These are phyloP conservation scores for Patella pellucida DNA, from an alignment of 2,888 invertebrate species.

Conservation along the genomic window DNA sequence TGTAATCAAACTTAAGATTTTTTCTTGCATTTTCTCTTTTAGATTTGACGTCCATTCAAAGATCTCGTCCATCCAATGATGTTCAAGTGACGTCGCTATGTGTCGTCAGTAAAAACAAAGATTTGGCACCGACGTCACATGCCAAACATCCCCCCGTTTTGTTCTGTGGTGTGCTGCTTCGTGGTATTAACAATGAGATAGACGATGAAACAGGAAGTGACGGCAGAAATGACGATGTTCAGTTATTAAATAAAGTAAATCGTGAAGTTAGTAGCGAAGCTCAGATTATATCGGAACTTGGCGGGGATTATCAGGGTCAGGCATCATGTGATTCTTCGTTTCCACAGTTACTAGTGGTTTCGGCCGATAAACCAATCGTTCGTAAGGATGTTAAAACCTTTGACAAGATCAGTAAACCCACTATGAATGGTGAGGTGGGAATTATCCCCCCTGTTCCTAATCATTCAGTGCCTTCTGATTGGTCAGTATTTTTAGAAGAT, in stretches of 20 bases:
- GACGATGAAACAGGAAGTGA: slow-evolving; percentile 32
- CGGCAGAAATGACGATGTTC: slow-evolving; percentile 72
- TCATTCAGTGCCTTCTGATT: slow-evolving; percentile 21
- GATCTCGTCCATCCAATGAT: slow-evolving; percentile 62
- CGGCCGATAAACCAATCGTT: neutral
- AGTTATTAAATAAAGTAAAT: slow-evolving; percentile 84
- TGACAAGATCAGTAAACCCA: neutral
- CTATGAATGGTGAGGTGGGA: neutral
- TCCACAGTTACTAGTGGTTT: neutral
- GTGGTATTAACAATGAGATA: slow-evolving; percentile 46
- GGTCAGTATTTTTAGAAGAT: slow-evolving; percentile 31
- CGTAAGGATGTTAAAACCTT: neutral
- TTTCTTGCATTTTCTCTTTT: neutral
- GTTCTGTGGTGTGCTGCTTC: slow-evolving; percentile 70
- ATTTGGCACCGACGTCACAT: slow-evolving; percentile 20
- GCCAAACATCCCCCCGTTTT: slow-evolving; percentile 60
- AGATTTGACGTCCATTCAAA: slow-evolving; percentile 26
- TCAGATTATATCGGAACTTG: slow-evolving; percentile 41
- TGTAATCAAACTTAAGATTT: neutral
- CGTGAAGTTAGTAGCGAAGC: slow-evolving; percentile 76
- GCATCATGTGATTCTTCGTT: neutral
- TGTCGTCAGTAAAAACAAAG: slow-evolving; percentile 63
- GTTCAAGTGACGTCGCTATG: slow-evolving; percentile 62
- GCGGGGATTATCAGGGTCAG: neutral
- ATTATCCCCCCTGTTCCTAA: neutral